Evolutionary conservation across 1,140 invertebrate genomes (phyloP).

Genomic region (Lerema accius): DNA sequence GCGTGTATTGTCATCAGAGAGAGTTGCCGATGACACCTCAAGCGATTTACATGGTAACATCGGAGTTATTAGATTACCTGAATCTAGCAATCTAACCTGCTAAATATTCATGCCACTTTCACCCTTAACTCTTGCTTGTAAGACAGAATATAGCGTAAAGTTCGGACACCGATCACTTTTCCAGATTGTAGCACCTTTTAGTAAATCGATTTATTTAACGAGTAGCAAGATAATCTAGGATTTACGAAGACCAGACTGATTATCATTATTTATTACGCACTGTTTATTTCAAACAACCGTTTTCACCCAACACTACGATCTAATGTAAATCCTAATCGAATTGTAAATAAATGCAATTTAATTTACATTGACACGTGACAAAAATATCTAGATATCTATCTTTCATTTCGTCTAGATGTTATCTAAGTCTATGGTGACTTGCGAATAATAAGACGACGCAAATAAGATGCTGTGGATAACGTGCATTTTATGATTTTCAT

Average conservation of each 20-base stretch:
- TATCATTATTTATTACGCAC: conserved; percentile 24
- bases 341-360: conserved; percentile 17
- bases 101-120: conserved; percentile 3
- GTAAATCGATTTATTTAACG: conserved; percentile 25
- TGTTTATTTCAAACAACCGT: conserved; percentile 3
- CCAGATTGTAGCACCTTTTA: conserved; percentile 16
- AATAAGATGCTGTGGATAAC: too few species aligned
- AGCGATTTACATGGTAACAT: conserved; percentile 16
- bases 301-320: conserved; percentile 7
- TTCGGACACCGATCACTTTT: not conserved
- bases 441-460: conserved; percentile 10
- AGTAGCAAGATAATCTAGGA: conserved; percentile 15
- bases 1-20: not conserved
- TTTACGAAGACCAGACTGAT: conserved; percentile 20
- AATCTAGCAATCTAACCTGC: conserved; percentile 3
- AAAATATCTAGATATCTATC: not conserved
- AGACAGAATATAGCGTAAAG: conserved; percentile 7
- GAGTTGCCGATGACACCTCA: conserved; percentile 2
- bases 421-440: not conserved
- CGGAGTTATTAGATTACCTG: conserved; percentile 14
- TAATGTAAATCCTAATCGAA: conserved; percentile 19
- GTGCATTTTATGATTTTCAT: too few species aligned
- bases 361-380: conserved; percentile 12
- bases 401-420: conserved; percentile 3
- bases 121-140: not conserved